Percentiles rank a stretch among this genome's conserved stretches.
These are phyloP conservation scores for Azemiops feae DNA, from an alignment of 2,113 vertebrate species.

Conservation along the genomic window DNA sequence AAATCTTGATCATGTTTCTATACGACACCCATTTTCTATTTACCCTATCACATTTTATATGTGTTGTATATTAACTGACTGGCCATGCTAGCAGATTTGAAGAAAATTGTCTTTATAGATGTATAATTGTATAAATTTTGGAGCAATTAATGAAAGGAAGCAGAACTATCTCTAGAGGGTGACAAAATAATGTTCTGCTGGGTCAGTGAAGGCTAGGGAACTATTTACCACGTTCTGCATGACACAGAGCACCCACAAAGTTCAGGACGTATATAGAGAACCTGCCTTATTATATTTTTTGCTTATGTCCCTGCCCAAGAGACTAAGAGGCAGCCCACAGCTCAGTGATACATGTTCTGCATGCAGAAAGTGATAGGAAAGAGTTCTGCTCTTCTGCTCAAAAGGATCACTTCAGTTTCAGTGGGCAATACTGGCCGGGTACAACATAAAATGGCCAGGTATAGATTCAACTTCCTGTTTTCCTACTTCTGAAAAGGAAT, in stretches of 20 bases:
- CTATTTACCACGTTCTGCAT: neutral
- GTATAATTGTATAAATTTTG: neutral
- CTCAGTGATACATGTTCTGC: neutral
- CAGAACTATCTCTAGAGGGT: neutral
- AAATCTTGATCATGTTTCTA: neutral
- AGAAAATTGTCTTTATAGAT: neutral
- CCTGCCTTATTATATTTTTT: neutral
- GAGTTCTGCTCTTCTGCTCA: neutral
- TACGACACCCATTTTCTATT: neutral
- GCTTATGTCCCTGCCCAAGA: neutral
- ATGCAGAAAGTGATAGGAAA: neutral
- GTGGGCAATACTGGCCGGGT: neutral
- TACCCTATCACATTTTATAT: neutral
- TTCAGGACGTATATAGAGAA: neutral
- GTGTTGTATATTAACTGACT: neutral
- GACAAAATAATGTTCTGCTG: neutral
- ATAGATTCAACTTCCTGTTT: neutral
- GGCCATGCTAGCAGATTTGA: neutral
- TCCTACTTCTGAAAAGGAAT: neutral
- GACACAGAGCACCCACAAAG: neutral
- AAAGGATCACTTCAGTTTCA: neutral
- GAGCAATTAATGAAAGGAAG: neutral
- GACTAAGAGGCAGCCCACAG: neutral
- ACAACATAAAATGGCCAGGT: neutral
- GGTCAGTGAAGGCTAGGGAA: neutral